Base-by-base conservation (phyloP, 2,797 vertebrate species). In the Brachyrhaphis roseni region DNA sequence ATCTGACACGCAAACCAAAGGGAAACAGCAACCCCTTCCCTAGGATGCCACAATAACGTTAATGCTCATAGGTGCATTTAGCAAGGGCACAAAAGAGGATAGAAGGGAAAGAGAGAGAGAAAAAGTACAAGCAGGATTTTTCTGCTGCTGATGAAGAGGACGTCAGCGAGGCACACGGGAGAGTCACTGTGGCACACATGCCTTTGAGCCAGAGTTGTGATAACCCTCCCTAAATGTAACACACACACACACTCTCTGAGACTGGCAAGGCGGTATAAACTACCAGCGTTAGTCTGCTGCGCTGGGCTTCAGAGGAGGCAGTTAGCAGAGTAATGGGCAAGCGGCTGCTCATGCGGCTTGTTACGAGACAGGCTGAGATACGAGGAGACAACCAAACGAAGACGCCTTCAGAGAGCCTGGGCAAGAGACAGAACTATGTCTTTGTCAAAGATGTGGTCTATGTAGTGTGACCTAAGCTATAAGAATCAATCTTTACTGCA, bases 1-100 rank as follows among this genome's bases (percentile, higher is more conserved):
- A 76, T 90, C 80, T 84, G 89, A 90, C 88, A 87, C 83, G 77
- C 85, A 73, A 85, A 81, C 80, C 83, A 89, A 88, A 89, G 79
- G 78, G 90, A 91, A 89, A 81, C 86, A 90, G 88, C 84, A 86
- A 84, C 82, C 85, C 85, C 89, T 89, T 62, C 31, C 15, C 73
- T 79, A 76, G 76, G 80, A 87, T 82, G 45, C 45, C 74, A 83
- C 85, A 74, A 43, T 45, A 70, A 70, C 39, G 13, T 72, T 73
- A 83, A 84, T 72, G 78, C 79, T 89, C 87, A 88, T 59, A 89
- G 85, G 87, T 87, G 87, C 85, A 81, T 86, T 90, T 86, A 86
- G 82, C 84, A 84, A 91, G 88, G 90, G 85, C 87, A 78, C 6
- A 72, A 45, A 86, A 82, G 79, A 73, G 76, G 45, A 41, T 23